phyloP scores from a whole-genome alignment of 1,140 invertebrate species.

The Dryas iulia region DNA sequence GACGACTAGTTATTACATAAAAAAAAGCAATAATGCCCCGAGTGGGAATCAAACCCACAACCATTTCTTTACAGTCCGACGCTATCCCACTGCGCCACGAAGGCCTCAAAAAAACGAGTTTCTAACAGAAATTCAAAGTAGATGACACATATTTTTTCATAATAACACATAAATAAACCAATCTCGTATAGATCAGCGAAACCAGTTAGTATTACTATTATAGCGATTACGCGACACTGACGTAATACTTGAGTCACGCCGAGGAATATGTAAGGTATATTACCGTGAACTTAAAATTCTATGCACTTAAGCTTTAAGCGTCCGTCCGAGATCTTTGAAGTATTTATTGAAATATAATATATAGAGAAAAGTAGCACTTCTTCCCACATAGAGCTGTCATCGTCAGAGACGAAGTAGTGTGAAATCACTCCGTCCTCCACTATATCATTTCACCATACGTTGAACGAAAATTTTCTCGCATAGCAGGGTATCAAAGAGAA shows the following conservation, averaged over 20 bases:
- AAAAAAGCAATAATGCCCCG: no score
- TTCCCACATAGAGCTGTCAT: no score
- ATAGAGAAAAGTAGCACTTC: no score
- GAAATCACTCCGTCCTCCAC: no score
- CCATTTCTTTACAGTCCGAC: no score
- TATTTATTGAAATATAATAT: no score
- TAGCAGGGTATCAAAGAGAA: no score
- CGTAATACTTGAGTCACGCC: slow-evolving; percentile 47
- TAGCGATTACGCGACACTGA: slow-evolving; percentile 33
- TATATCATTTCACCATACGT: no score
- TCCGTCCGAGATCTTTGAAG: not conserved
- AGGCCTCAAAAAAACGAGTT: not conserved
- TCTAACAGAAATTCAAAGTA: not conserved
- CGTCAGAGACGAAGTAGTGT: no score
- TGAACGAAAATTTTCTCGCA: no score
- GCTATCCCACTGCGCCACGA: no score
- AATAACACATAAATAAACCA: slow-evolving; percentile 1
- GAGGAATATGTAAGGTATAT: slow-evolving; percentile 35
- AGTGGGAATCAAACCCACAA: not conserved
- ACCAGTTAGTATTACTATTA: slow-evolving; percentile 22
- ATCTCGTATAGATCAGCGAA: slow-evolving; percentile 5
- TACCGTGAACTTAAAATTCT: slow-evolving; percentile 19
- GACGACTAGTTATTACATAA: no score
- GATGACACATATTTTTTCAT: not conserved
- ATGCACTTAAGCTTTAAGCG: slow-evolving; percentile 18